These are phyloP conservation scores for Atractosteus spatula DNA, from an alignment of 2,113 vertebrate genomes.

Conservation along the genomic window DNA sequence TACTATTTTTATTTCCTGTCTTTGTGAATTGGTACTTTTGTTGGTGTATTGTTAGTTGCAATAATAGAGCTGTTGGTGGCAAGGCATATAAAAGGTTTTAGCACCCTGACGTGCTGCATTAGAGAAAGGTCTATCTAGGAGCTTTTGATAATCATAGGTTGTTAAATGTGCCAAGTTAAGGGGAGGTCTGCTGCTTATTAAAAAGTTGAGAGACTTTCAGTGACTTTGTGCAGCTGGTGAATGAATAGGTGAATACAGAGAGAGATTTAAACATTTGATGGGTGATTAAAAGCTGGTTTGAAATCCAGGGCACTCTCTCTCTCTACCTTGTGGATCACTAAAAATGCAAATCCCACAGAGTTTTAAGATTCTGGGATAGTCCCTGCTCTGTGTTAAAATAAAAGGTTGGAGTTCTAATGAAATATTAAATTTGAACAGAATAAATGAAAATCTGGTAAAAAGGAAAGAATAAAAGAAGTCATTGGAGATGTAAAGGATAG, in stretches of 20 bases:
- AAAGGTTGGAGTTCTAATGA: constrained; percentile 23
- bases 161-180: constrained; percentile 29
- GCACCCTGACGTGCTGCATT: constrained; percentile 32
- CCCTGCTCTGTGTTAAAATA: constrained; percentile 24
- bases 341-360: constrained; percentile 37
- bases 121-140: constrained; percentile 29
- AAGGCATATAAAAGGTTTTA: constrained; percentile 26
- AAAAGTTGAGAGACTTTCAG: constrained; percentile 30
- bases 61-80: constrained; percentile 29
- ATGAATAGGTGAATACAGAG: constrained; percentile 29
- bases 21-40: constrained; percentile 25
- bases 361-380: constrained; percentile 22
- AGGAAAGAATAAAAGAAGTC: constrained; percentile 5
- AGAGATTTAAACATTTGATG: constrained; percentile 32
- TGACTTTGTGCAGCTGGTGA: constrained; percentile 31
- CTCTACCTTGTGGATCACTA: constrained; percentile 24
- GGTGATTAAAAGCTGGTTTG: constrained; percentile 28
- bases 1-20: constrained; percentile 1
- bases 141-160: constrained; percentile 16
- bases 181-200: constrained; percentile 32
- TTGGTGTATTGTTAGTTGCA: constrained; percentile 27
- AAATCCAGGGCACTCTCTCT: constrained; percentile 19
- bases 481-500: constrained; percentile 15
- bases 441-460: constrained; percentile 17
- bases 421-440: constrained; percentile 15